Conservation (phyloP, 2,888 invertebrate species). For the Pristionchus arcanus region DNA sequence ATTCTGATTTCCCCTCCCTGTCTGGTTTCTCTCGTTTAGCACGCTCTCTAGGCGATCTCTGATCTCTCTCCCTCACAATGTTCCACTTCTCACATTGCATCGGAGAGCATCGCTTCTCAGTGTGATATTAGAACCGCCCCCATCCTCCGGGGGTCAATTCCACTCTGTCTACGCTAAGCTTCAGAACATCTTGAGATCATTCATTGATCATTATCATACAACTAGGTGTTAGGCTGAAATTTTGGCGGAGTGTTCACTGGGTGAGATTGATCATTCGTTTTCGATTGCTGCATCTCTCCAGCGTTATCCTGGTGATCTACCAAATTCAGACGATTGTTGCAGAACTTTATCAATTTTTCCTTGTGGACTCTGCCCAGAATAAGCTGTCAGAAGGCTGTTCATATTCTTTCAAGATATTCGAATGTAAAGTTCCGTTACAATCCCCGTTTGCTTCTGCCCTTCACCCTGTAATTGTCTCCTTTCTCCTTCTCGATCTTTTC, state of each 20-base stretch:
- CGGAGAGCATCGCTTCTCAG: not conserved
- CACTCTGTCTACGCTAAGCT: not conserved
- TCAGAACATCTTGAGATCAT: not conserved
- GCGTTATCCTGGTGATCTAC: no score
- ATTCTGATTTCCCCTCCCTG: not conserved
- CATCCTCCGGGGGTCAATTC: not conserved
- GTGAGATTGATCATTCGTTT: no score
- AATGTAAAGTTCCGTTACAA: not conserved
- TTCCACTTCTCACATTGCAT: conserved; percentile 42
- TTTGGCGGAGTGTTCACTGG: no score
- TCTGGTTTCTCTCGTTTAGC: not conserved
- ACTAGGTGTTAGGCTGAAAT: no score
- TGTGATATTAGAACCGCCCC: conserved; percentile 18
- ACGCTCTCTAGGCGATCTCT: not conserved
- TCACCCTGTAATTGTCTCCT: not conserved
- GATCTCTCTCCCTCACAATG: not conserved
- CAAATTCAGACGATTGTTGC: not conserved
- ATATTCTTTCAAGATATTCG: not conserved
- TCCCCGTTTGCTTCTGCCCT: conserved; percentile 6
- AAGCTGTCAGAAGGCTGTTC: not conserved
- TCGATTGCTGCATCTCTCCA: no score
- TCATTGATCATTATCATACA: no score
- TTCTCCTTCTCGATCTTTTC: not conserved
- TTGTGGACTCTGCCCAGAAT: no score
- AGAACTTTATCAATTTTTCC: no score